phyloP scores from a whole-genome alignment of 2,797 vertebrate genomes.

The Lacerta viridis region DNA sequence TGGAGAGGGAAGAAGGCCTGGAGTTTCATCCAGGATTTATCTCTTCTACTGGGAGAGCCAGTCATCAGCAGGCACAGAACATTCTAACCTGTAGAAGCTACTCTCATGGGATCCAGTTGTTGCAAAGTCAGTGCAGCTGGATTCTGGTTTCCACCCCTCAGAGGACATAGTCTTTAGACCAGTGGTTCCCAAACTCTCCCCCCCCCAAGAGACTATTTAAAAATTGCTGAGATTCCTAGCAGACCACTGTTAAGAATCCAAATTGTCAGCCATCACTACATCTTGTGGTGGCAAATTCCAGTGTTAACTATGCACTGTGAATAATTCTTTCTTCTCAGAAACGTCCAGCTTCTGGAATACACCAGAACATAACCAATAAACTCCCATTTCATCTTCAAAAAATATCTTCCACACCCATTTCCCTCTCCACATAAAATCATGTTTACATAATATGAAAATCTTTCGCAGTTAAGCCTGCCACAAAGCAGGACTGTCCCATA shows the following conservation, averaged over 20 bases:
- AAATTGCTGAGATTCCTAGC: no score
- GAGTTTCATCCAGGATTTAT: not conserved
- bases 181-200: no score
- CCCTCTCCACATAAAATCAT: not conserved
- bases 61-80: not conserved
- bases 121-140: not conserved
- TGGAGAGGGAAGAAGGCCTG: not conserved
- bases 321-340: not conserved
- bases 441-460: not conserved
- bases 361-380: not conserved
- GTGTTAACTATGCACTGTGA: not conserved
- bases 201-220: no score
- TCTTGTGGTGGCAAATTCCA: not conserved
- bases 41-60: not conserved
- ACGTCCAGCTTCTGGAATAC: not conserved
- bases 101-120: not conserved
- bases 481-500: not conserved
- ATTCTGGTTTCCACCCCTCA: not conserved
- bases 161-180: no score
- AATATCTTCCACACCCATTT: not conserved
- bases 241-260: no score
- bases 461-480: not conserved
- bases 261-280: not conserved
- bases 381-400: not conserved
- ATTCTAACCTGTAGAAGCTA: not conserved